These are phyloP conservation scores for Dasypus novemcinctus DNA, from an alignment of 2,113 vertebrate species.

Conservation along the genomic window DNA sequence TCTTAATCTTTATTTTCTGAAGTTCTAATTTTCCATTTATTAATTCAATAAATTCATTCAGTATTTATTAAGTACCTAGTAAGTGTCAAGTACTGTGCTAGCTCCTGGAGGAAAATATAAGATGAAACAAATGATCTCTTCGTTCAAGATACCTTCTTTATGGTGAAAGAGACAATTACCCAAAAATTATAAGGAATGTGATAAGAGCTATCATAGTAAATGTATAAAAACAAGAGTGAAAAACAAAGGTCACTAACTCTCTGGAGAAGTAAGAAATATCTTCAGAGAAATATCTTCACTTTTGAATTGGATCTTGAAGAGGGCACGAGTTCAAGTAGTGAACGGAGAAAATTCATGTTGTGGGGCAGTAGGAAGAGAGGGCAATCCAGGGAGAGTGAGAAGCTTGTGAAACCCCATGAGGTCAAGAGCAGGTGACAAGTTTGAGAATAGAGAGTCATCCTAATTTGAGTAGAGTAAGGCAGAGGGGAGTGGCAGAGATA, in stretches of 20 bases:
- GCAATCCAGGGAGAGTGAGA: background rate
- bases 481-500: background rate
- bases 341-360: background rate
- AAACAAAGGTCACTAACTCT: background rate
- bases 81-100: background rate
- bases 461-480: background rate
- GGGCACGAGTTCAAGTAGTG: background rate
- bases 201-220: background rate
- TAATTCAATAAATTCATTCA: background rate
- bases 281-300: background rate
- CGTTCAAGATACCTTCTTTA: background rate
- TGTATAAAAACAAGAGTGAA: background rate
- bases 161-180: background rate
- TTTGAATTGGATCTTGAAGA: background rate
- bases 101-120: background rate
- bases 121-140: background rate
- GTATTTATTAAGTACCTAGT: background rate
- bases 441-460: background rate
- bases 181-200: background rate
- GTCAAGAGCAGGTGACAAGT: background rate
- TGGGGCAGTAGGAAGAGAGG: background rate
- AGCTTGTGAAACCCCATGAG: background rate
- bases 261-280: background rate
- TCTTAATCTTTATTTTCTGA: background rate
- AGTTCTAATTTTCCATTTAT: slow-evolving; percentile 42